phyloP scores from a whole-genome alignment of 1,140 invertebrate genomes.

The Lordiphosa mommai region DNA sequence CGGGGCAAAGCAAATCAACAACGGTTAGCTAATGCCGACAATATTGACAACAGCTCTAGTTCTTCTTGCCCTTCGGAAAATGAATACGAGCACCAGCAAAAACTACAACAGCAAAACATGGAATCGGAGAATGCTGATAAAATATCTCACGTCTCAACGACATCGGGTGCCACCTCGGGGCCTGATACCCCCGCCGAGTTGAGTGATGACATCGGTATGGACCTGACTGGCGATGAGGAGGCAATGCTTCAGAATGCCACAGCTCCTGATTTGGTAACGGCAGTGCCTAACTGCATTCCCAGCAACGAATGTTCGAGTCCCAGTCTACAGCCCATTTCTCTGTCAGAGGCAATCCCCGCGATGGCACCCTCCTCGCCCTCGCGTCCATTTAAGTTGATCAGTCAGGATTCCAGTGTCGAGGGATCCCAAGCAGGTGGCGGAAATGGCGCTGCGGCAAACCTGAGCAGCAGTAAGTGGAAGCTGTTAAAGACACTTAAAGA shows the following conservation, averaged over 20 bases:
- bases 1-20: conserved; percentile 1
- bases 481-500: conserved; percentile 93
- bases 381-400: conserved; percentile 15
- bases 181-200: conserved; percentile 89
- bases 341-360: not conserved
- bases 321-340: not conserved
- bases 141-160: conserved; percentile 80
- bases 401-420: conserved; percentile 49
- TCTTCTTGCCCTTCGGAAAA: conserved; percentile 59
- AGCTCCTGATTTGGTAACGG: not conserved
- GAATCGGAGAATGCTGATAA: conserved; percentile 6
- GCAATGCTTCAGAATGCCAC: too few relatives aligned
- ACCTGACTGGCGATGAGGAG: conserved; percentile 22
- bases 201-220: conserved; percentile 83
- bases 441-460: conserved; percentile 26
- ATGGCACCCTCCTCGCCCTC: not conserved
- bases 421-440: conserved; percentile 16
- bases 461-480: conserved; percentile 90
- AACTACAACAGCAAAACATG: not conserved
- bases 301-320: not conserved
- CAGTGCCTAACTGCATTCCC: too few relatives aligned
- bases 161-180: conserved; percentile 92
- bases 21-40: not conserved
- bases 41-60: conserved; percentile 44
- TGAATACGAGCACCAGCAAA: conserved; percentile 23